Base-by-base conservation (phyloP, 2,113 vertebrate species). In the Onychorhynchus coronatus region DNA sequence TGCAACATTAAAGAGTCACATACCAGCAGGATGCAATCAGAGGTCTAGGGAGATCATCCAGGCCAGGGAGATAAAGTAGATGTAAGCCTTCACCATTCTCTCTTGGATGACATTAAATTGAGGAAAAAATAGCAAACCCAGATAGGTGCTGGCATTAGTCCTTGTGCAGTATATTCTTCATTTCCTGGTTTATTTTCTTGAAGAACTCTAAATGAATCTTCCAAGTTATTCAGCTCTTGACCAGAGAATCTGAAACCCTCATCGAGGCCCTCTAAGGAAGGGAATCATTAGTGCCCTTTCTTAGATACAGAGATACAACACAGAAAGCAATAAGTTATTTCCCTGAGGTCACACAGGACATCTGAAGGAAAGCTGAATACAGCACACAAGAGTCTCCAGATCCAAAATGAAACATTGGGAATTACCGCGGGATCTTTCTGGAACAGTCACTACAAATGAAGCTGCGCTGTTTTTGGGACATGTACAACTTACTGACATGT, bases 231-330 rank as follows among this genome's bases (percentile, higher is more conserved):
- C 15, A 35, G 15, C 55, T 77, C 41, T 31, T 71, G 20, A 62
- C 55, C 42, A 71, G 46, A 83, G 20, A 8, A 47, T n/a, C 37
- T 12, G 20, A 89, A 41, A 75, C 37, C 14, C 6, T 83, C 18
- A 33, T 6, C 12, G 44, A 42, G 44, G 15, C 6, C 19, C 14
- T 55, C 25, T 46, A 56, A 73, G 30, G 8, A 74, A 77, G 5
- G 46, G 8, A 47, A 47, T 30, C 1, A 0, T 73, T 52, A 31
- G 4, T 72, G 6, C 0, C 8, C 5, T 19, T n/a, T 27, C 49
- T 85, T 22, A 49, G 6, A 13, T 15, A 21, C 3, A 27, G 27
- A 70, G 28, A 67, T 85, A 78, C 2, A 5, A 82, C 31, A 31
- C 28, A 84, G 11, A 50, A 88, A 35, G 3, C 7, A 66, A 70